Evolutionary conservation across 2,888 invertebrate genomes (phyloP).

Genomic region (Periphyllus acericola): DNA sequence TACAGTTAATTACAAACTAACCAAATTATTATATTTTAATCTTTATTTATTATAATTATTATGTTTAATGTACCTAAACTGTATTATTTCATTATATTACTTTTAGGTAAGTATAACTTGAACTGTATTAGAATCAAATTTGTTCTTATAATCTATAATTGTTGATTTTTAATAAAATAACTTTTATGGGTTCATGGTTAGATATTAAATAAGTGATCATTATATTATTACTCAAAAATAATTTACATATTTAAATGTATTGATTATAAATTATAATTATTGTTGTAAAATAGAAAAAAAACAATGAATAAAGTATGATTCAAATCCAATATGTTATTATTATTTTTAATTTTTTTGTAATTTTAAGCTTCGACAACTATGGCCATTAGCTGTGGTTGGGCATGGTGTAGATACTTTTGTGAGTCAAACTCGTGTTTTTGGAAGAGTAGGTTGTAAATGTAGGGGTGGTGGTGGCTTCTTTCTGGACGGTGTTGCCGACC

Average conservation of each 20-base stretch:
- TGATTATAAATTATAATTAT: not conserved
- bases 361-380: too few species aligned
- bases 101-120: not conserved
- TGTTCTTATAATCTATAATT: constrained; percentile 5
- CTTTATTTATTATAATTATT: constrained; percentile 12
- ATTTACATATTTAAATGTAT: not conserved
- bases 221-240: constrained; percentile 26
- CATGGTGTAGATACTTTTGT: too few species aligned
- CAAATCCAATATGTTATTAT: not conserved
- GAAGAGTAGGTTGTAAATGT: too few species aligned
- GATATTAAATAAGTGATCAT: not conserved
- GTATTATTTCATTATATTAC: constrained; percentile 12
- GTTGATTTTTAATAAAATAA: constrained; percentile 23
- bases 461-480: too few species aligned
- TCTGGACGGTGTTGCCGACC: too few species aligned
- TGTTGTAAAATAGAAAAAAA: constrained; percentile 1
- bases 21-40: not conserved
- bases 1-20: not conserved
- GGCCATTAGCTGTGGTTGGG: too few species aligned
- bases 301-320: not conserved
- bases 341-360: too few species aligned
- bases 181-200: constrained; percentile 32
- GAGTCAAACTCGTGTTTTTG: too few species aligned
- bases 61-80: not conserved
- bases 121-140: constrained; percentile 15